Percentiles rank a stretch among this genome's conserved stretches.
phyloP scores from a whole-genome alignment of 2,113 vertebrate genomes.

The Acrocephalus kingi region DNA sequence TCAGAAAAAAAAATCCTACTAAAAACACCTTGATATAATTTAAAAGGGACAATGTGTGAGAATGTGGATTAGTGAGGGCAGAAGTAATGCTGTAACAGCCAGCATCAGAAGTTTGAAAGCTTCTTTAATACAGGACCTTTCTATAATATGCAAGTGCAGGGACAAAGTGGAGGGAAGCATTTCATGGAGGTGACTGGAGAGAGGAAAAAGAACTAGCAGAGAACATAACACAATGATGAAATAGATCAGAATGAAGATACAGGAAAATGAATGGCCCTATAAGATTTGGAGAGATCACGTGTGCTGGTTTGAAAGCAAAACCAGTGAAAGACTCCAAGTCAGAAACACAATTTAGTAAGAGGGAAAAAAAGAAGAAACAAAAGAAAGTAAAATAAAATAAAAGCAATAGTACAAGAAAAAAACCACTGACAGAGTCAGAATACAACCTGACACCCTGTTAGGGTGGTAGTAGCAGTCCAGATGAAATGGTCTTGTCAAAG shows the following conservation, averaged over 20 bases:
- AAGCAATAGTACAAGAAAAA: too few species aligned
- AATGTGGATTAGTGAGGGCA: background rate
- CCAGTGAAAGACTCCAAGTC: too few species aligned
- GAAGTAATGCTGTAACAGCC: background rate
- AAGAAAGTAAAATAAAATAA: too few species aligned
- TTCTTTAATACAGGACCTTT: background rate
- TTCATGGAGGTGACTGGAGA: background rate
- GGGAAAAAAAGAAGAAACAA: too few species aligned
- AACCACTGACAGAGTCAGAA: too few species aligned
- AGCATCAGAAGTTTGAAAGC: background rate
- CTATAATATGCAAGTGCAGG: background rate
- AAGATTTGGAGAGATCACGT: background rate
- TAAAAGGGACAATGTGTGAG: background rate
- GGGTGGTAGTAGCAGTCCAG: too few species aligned
- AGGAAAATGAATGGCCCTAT: background rate
- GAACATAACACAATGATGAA: background rate
- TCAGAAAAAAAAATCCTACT: background rate
- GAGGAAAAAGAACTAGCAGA: background rate
- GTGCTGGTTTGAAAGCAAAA: too few species aligned
- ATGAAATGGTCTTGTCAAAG: too few species aligned
- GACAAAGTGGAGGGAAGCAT: background rate
- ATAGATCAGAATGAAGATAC: background rate
- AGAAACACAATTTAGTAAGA: too few species aligned
- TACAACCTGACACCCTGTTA: too few species aligned
- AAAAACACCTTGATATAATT: background rate